Evolutionary conservation across 1,140 invertebrate genomes (phyloP).

Genomic region (Solenopsis fugax): DNA sequence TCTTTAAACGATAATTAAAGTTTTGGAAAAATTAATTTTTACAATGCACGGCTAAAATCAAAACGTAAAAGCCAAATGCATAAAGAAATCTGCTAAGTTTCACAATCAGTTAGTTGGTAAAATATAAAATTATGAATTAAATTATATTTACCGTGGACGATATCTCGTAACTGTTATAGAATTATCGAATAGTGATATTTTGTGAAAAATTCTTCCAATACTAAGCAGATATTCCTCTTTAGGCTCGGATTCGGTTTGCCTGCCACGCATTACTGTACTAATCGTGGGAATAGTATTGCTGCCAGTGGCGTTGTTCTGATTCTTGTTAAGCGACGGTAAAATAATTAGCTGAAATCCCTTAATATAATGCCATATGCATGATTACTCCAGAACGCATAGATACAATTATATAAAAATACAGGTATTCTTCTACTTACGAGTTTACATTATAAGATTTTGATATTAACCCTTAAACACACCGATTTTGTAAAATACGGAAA

Average conservation of each 20-base stretch:
- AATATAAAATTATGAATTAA: slow-evolving; percentile 20
- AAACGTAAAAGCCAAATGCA: neutral
- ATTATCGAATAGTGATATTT: slow-evolving; percentile 93
- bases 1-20: neutral
- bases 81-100: neutral
- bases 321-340: slow-evolving; percentile 86
- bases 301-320: slow-evolving; percentile 85
- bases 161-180: slow-evolving; percentile 97
- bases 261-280: slow-evolving; percentile 85
- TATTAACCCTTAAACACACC: no score
- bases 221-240: slow-evolving; percentile 94
- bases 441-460: no score
- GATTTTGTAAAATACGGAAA: no score
- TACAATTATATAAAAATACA: no score
- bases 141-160: slow-evolving; percentile 92
- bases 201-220: slow-evolving; percentile 98
- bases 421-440: no score
- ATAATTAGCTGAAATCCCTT: slow-evolving; percentile 96
- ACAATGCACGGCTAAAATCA: neutral
- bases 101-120: neutral
- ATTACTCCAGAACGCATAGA: slow-evolving; percentile 1
- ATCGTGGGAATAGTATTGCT: slow-evolving; percentile 80
- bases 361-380: slow-evolving; percentile 64
- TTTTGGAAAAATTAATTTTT: slow-evolving; percentile 7
- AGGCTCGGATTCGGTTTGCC: slow-evolving; percentile 86